Evolutionary conservation across 2,797 vertebrate genomes (phyloP).

Genomic region (Cichlasoma orientale): DNA sequence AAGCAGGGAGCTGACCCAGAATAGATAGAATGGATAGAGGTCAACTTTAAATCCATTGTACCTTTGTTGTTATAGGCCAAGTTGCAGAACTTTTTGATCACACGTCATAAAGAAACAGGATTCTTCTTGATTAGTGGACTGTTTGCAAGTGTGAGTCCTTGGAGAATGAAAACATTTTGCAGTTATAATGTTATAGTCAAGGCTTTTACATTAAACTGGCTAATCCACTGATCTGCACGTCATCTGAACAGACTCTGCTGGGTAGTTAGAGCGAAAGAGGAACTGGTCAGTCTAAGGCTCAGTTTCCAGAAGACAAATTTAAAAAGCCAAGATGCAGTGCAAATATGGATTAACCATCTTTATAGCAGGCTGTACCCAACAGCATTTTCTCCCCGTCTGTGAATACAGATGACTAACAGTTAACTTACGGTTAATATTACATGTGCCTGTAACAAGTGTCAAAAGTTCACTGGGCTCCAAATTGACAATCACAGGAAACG

Average conservation of each 20-base stretch:
- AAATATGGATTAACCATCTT: neutral
- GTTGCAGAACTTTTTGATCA: neutral
- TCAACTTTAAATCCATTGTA: neutral
- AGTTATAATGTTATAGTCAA: neutral
- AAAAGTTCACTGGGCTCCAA: neutral
- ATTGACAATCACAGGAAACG: slow-evolving; percentile 37
- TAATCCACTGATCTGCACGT: neutral
- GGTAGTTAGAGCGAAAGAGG: neutral
- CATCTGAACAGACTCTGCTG: neutral
- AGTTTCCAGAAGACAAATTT: neutral
- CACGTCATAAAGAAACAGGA: too few relatives aligned
- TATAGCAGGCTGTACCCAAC: too few relatives aligned
- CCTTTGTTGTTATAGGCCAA: neutral
- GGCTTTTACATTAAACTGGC: neutral
- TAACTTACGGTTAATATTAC: neutral
- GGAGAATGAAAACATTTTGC: neutral
- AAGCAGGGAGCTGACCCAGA: neutral
- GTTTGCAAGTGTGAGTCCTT: neutral
- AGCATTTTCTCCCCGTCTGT: neutral
- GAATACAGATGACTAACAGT: neutral
- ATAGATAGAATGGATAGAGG: neutral
- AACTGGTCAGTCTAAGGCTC: neutral
- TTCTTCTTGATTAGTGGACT: neutral
- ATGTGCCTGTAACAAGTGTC: neutral
- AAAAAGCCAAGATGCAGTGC: neutral